Evolutionary conservation across 2,797 vertebrate genomes (phyloP), one percentile per base, ranked within the genome.

Genomic region (Anomalospiza imberbis): DNA sequence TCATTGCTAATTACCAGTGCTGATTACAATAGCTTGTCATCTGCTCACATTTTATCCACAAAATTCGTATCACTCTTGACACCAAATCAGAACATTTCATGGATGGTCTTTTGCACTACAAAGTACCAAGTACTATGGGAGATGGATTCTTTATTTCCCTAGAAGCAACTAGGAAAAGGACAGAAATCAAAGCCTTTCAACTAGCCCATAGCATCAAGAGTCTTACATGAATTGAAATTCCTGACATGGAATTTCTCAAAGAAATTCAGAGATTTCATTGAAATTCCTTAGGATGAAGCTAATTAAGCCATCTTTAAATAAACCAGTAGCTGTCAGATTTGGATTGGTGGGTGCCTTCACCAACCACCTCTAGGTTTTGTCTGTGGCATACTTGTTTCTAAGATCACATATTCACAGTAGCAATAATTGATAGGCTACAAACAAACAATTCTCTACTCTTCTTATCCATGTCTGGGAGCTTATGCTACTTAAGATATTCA

Each of bases 161-260:
- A 66, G 48, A 17, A 84, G 62, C 72, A 50, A 5, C 47, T 55
- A 77, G 20, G n/a, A 89, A 71, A 78, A 91, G 72, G 73, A 74
- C 10, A 58, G 68, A 94, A 93, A 85, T 89, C 44, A 88, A 91
- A 91, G 72, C 36, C 50, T 89, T 95, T 93, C 62, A 65, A 83
- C 44, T 84, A 70, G 44, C 38, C 51, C 0, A 0, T 34, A 66
- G 38, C 47, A 73, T 75, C 29, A 44, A 42, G 47, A 70, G 6
- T 84, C 48, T 92, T 63, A 66, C 9, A 51, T 66, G 44, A 88
- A 67, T 14, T 88, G 55, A 78, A 92, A 81, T 66, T 93, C 62
- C 45, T 81, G 47, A 77, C 19, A 54, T 80, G 61, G 17, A 81
- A 88, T 95, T 89, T 92, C 61, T 93, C 40, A 67, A 79, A 93